Conservation (phyloP, 2,797 vertebrate species). For the Cyprinodon diabolis region DNA sequence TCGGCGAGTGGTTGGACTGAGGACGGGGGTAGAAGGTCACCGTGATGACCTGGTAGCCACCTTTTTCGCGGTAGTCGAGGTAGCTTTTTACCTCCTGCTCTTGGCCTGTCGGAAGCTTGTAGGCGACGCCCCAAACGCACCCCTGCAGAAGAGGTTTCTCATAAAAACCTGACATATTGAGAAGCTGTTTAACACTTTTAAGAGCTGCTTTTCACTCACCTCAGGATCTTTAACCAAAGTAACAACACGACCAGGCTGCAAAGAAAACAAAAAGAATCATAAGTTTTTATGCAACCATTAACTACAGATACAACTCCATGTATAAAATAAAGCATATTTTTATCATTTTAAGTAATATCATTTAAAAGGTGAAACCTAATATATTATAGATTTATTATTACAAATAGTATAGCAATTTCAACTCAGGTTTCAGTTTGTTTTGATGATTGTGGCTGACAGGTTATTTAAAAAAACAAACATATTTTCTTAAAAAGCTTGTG, state of each 20-base stretch:
- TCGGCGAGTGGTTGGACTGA: slow-evolving; percentile 54
- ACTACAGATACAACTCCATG: neutral
- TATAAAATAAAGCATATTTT: neutral
- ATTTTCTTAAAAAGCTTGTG: too few relatives aligned
- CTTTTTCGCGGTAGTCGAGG: slow-evolving; percentile 95
- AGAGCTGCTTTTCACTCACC: slow-evolving; percentile 70
- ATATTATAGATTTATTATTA: neutral
- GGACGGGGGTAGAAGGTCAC: slow-evolving; percentile 87
- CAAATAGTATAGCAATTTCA: neutral
- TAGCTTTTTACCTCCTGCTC: slow-evolving; percentile 94
- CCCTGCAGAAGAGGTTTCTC: slow-evolving; percentile 74
- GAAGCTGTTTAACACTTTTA: neutral
- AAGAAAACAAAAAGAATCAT: slow-evolving; percentile 6
- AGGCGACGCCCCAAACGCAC: slow-evolving; percentile 96
- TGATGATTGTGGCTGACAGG: too few relatives aligned
- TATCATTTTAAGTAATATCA: neutral
- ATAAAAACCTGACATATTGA: neutral
- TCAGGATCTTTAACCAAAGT: slow-evolving; percentile 94
- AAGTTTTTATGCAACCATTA: neutral
- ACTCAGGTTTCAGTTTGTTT: too few relatives aligned
- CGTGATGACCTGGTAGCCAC: slow-evolving; percentile 89
- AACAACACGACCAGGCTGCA: slow-evolving; percentile 96
- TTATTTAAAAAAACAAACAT: too few relatives aligned
- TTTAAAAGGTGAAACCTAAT: neutral
- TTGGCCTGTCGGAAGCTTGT: slow-evolving; percentile 89